These are phyloP conservation scores for Agelaius phoeniceus DNA, from an alignment of 2,113 vertebrate species.

Conservation along the genomic window DNA sequence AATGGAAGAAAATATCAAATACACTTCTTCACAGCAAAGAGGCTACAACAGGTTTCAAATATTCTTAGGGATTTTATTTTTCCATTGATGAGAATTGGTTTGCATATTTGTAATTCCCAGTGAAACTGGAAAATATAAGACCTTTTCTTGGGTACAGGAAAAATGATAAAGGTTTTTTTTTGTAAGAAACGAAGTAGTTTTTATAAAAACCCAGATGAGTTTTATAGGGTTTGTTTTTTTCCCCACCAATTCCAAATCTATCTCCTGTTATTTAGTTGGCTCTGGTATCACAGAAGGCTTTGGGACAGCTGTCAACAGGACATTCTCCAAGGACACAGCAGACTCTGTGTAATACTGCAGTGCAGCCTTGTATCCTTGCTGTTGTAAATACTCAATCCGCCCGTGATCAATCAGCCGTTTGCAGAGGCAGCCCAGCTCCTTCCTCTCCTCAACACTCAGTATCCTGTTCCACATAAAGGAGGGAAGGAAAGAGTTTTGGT, in stretches of 20 bases:
- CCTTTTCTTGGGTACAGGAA: background rate
- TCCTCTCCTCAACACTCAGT: slow-evolving; percentile 79
- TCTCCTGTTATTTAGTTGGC: background rate
- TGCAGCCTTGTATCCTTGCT: slow-evolving; percentile 76
- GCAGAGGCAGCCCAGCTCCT: slow-evolving; percentile 85
- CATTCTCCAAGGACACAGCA: slow-evolving; percentile 89
- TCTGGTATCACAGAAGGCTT: slow-evolving; percentile 14
- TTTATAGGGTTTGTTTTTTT: background rate
- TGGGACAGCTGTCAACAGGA: slow-evolving; percentile 89
- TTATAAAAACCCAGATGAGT: background rate
- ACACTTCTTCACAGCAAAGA: background rate
- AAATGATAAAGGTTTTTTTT: background rate
- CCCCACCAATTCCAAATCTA: background rate
- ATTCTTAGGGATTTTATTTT: background rate
- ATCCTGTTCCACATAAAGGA: slow-evolving; percentile 69
- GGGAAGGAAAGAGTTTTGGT: background rate
- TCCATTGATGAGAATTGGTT: background rate
- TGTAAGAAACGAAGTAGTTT: background rate
- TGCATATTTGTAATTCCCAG: background rate
- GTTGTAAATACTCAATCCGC: slow-evolving; percentile 82
- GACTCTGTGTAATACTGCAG: slow-evolving; percentile 80
- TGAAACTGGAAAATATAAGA: background rate
- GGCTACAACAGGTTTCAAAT: background rate
- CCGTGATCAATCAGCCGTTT: slow-evolving; percentile 90
- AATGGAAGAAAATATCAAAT: background rate